Percentiles rank a stretch among this genome's conserved stretches.
Conservation (phyloP, 2,888 invertebrate genomes). For the Tipula lateralis region DNA sequence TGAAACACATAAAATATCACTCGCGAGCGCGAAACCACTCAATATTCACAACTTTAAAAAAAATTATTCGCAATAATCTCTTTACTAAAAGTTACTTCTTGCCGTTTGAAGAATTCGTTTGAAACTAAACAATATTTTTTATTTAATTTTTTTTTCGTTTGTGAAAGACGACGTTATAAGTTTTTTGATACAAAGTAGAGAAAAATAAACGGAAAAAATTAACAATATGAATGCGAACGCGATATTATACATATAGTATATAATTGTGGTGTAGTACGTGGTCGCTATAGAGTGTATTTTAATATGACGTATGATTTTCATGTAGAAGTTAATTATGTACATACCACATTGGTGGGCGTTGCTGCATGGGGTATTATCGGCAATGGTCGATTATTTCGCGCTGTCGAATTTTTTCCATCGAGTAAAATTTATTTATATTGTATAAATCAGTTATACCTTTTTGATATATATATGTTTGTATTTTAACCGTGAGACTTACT, state of each 20-base stretch:
- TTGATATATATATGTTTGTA: too few species aligned
- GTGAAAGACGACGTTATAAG: background rate
- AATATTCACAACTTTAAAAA: background rate
- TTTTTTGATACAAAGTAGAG: background rate
- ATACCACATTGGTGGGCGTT: background rate
- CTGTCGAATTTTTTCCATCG: background rate
- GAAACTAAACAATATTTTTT: background rate
- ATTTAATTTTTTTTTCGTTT: background rate
- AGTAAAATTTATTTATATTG: background rate
- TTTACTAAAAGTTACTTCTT: background rate
- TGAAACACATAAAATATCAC: background rate
- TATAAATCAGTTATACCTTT: too few species aligned
- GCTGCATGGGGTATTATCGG: background rate
- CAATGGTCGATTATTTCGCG: background rate
- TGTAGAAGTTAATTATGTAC: background rate
- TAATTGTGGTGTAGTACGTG: background rate
- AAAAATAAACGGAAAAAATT: background rate
- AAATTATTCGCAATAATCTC: background rate
- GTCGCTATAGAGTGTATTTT: background rate
- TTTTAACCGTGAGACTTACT: too few species aligned
- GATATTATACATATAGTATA: background rate
- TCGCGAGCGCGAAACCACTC: background rate
- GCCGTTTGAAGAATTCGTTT: slow-evolving; percentile 19
- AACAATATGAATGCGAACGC: slow-evolving; percentile 11
- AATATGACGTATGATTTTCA: background rate